Base-by-base conservation (phyloP, 2,797 vertebrate genomes). In the Melopsittacus undulatus region DNA sequence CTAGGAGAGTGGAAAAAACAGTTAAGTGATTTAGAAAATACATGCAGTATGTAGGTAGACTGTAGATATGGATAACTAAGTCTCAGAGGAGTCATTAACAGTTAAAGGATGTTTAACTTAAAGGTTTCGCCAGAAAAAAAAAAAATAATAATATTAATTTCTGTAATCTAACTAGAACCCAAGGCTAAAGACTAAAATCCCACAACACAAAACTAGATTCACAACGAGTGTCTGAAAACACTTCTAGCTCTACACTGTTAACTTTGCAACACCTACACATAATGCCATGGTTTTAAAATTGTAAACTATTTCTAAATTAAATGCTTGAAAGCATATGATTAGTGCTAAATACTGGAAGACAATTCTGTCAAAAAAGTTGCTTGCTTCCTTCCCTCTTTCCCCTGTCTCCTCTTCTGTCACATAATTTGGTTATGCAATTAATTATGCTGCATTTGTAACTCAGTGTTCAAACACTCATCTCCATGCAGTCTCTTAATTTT, bases 271-370 rank as follows among this genome's bases (percentile, higher is more conserved):
- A 77, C 23, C 30, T 74, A 61, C 23, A 40, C 57, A 38, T 13
- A 78, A 80, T 13, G 36, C 34, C 90, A 79, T 40, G 24, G 23
- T 64, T 75, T 88, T 83, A 40, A 91, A 92, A 12, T 34, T 27
- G 24, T 34, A 46, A 95, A 68, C 5, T 72, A 57, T 74, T 96
- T 78, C 88, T 34, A 90, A 91, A 91, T 82, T 13, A 77, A 72
- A 69, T 18, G 34, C 51, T 91, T 54, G 29, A 62, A 34, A 36
- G 8, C 32, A 80, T 72, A 70, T 79, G 32, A 85, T 90, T 87
- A 49, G 21, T 74, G 38, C 27, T 36, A 80, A 45, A 92, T 73
- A 74, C 27, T 82, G 52, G 91, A 75, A 83, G n/a, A 30, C 27
- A 87, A 17, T 21, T 51, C 57, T 52, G 70, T 45, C 45, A 10